Conservation (phyloP, 2,797 vertebrate genomes). For the Acipenser ruthenus region DNA sequence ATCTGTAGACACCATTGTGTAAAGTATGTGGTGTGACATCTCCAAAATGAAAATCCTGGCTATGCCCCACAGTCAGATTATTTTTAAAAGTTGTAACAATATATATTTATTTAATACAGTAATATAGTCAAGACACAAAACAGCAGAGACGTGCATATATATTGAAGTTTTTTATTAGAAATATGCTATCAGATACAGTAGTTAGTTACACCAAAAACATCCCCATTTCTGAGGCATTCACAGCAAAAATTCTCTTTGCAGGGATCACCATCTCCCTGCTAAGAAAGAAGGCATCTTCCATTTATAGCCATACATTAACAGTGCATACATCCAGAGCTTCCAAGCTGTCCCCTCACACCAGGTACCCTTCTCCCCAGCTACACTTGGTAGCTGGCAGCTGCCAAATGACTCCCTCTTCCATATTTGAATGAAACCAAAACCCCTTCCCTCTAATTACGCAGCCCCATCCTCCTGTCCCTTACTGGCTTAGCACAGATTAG, state of each 20-base stretch:
- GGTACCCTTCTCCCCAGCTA: slow-evolving; percentile 42
- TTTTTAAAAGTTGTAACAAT: neutral
- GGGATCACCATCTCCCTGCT: too few relatives aligned
- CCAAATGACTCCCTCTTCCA: slow-evolving; percentile 49
- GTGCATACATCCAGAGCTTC: slow-evolving; percentile 41
- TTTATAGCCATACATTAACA: slow-evolving; percentile 1
- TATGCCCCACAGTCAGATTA: neutral
- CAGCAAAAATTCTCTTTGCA: slow-evolving; percentile 11
- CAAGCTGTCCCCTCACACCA: slow-evolving; percentile 47
- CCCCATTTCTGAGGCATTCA: slow-evolving; percentile 31
- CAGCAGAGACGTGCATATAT: slow-evolving; percentile 19
- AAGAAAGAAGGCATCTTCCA: neutral
- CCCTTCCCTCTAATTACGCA: slow-evolving; percentile 53
- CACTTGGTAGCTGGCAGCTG: slow-evolving; percentile 73
- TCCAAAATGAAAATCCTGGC: slow-evolving; percentile 33
- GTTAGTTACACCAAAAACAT: slow-evolving; percentile 64
- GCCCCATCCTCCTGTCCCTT: slow-evolving; percentile 21
- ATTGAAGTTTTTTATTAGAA: slow-evolving; percentile 46
- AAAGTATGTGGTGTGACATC: too few relatives aligned
- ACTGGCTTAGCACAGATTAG: slow-evolving; percentile 39
- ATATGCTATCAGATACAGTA: slow-evolving; percentile 44
- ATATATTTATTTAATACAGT: neutral
- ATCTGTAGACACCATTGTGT: too few relatives aligned
- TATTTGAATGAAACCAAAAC: slow-evolving; percentile 63
- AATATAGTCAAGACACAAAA: slow-evolving; percentile 5